phyloP scores from a whole-genome alignment of 2,113 vertebrate species.

The Alosa alosa region DNA sequence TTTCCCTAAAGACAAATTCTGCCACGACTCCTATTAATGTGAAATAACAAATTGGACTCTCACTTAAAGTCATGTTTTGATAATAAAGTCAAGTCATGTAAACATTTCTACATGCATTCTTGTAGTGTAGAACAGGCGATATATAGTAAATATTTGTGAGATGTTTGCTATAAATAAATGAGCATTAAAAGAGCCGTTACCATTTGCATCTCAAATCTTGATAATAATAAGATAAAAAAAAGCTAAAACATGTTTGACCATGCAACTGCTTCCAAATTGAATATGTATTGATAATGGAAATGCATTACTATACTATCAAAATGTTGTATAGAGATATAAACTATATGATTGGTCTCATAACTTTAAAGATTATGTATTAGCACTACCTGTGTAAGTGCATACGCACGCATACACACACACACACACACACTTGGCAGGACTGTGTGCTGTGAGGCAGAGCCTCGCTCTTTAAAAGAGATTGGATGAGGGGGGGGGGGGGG shows the following conservation, averaged over 20 bases:
- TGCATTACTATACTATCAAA: neutral
- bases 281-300: neutral
- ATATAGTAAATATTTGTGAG: neutral
- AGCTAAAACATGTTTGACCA: neutral
- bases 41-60: neutral
- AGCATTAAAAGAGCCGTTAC: neutral
- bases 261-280: neutral
- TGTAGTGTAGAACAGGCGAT: neutral
- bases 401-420: slow-evolving; percentile 37
- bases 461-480: slow-evolving; percentile 39
- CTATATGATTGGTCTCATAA: neutral
- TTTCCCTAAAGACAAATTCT: neutral
- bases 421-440: slow-evolving; percentile 23
- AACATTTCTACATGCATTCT: neutral
- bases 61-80: neutral
- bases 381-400: slow-evolving; percentile 30
- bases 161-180: neutral
- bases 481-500: slow-evolving; percentile 25
- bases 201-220: neutral
- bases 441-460: slow-evolving; percentile 27
- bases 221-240: neutral
- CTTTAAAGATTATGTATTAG: neutral
- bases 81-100: too few relatives aligned
- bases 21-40: neutral
- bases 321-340: neutral